These are phyloP conservation scores for Acrocephalus kingi DNA, from an alignment of 2,113 vertebrate species.

Conservation along the genomic window DNA sequence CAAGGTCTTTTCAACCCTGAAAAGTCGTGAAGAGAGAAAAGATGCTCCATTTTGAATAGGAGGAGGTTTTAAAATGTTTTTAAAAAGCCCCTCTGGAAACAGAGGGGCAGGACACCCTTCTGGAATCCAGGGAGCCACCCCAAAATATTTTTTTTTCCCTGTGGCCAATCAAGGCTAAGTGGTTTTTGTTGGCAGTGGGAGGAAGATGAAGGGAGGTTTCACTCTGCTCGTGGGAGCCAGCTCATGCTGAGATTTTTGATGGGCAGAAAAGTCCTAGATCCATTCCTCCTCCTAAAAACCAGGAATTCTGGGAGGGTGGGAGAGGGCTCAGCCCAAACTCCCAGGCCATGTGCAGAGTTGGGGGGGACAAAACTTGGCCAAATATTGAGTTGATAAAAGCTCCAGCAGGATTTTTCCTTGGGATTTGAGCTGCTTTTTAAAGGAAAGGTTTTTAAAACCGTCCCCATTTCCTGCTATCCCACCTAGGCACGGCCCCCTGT, in stretches of 20 bases:
- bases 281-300: background rate
- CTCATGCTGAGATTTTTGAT: background rate
- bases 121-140: background rate
- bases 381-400: background rate
- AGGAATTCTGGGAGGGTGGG: background rate
- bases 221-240: accelerated
- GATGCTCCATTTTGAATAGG: background rate
- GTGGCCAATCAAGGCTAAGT: background rate
- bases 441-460: background rate
- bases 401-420: background rate
- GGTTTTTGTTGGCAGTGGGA: conserved; percentile 16
- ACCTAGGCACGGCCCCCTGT: accelerated
- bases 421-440: background rate
- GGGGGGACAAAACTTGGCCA: accelerated
- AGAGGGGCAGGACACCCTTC: background rate
- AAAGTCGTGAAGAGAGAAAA: background rate
- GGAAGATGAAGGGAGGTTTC: background rate
- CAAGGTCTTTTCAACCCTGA: background rate
- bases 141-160: background rate
- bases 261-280: background rate
- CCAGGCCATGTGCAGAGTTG: accelerated
- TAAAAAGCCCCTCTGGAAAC: background rate
- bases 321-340: background rate
- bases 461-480: accelerated
- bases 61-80: background rate